phyloP scores from a whole-genome alignment of 2,888 invertebrate species.

The Drosophila subquinaria region DNA sequence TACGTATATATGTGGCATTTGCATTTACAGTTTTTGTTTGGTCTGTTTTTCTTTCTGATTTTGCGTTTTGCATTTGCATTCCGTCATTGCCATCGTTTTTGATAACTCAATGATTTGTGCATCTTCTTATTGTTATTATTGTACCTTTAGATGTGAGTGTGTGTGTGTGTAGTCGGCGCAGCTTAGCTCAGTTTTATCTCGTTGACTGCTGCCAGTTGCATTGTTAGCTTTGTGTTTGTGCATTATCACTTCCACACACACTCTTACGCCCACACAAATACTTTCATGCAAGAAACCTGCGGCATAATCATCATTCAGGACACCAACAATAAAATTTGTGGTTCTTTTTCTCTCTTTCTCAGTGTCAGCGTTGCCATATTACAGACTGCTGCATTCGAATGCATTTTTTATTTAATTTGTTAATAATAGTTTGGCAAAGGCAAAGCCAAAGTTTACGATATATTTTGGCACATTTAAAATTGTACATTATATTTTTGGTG shows the following conservation, averaged over 20 bases:
- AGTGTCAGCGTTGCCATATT: constrained; percentile 49
- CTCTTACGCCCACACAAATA: constrained; percentile 14
- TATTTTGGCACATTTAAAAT: constrained; percentile 45
- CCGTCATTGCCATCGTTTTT: constrained; percentile 34
- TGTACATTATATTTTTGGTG: constrained; percentile 45
- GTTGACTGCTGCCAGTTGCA: constrained; percentile 36
- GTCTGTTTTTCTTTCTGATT: constrained; percentile 7
- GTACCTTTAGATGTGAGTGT: constrained; percentile 13
- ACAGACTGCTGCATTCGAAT: constrained; percentile 22
- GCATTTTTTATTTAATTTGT: constrained; percentile 18
- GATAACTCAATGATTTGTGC: constrained; percentile 42
- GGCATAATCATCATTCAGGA: constrained; percentile 50
- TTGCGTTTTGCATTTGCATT: constrained; percentile 33
- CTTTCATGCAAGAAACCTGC: constrained; percentile 37
- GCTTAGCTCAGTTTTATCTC: constrained; percentile 53
- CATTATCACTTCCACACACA: constrained; percentile 56
- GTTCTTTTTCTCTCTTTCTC: constrained; percentile 21
- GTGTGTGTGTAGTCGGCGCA: neutral
- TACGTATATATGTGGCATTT: constrained; percentile 1
- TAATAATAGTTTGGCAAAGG: constrained; percentile 34
- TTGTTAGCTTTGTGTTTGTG: constrained; percentile 48
- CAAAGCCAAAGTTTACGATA: constrained; percentile 32
- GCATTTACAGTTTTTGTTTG: constrained; percentile 16
- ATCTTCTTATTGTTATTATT: constrained; percentile 36
- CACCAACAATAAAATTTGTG: constrained; percentile 36